Evolutionary conservation across 2,113 vertebrate species (phyloP).

Genomic region (Gulo gulo): DNA sequence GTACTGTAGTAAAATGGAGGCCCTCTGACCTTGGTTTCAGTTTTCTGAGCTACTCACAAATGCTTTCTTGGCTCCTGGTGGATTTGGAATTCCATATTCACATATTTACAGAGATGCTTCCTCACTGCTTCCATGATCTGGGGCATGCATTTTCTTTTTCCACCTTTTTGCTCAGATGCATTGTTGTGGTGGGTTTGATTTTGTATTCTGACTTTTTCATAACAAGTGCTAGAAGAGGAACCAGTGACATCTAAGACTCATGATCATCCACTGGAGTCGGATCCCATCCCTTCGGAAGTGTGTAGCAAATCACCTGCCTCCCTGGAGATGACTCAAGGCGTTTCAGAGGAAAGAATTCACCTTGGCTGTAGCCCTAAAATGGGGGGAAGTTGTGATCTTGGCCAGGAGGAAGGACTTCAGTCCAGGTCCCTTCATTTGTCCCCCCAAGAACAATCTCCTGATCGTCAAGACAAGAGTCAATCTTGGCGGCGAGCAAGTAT

Average conservation of each 20-base stretch:
- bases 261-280: slow-evolving; percentile 46
- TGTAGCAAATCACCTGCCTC: slow-evolving; percentile 11
- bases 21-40: slow-evolving; percentile 6
- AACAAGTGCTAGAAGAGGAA: slow-evolving; percentile 66
- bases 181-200: slow-evolving; percentile 63
- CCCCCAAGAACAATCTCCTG: slow-evolving; percentile 44
- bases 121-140: not conserved
- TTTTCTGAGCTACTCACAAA: not conserved
- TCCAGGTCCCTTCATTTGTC: slow-evolving; percentile 45
- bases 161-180: slow-evolving; percentile 32
- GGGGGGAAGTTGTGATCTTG: slow-evolving; percentile 27
- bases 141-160: slow-evolving; percentile 20
- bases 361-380: not conserved
- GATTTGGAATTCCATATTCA: not conserved
- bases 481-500: slow-evolving; percentile 77
- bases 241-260: slow-evolving; percentile 42
- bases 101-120: slow-evolving; percentile 3
- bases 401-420: slow-evolving; percentile 53
- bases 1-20: slow-evolving; percentile 1
- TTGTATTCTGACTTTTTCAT: slow-evolving; percentile 72
- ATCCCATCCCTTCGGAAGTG: slow-evolving; percentile 14
- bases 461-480: slow-evolving; percentile 63
- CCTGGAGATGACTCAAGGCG: slow-evolving; percentile 24
- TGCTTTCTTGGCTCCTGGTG: not conserved
- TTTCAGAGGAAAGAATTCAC: slow-evolving; percentile 56